Evolutionary conservation across 2,113 vertebrate species (phyloP).

Genomic region (pig (Sus scrofa)): T2T-Sscrofa CM000817.6:45623001-45623500

Average conservation of each 20-base stretch:
- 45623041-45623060: no score
- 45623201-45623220: no score
- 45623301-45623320: neutral
- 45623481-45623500: neutral
- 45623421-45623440: neutral
- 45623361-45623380: neutral
- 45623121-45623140: no score
- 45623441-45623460: neutral
- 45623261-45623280: neutral
- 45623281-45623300: neutral
- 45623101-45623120: no score
- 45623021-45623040: no score
- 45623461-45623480: no score
- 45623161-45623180: neutral
- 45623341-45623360: conserved; percentile 21
- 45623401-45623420: neutral
- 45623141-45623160: no score
- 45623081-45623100: no score
- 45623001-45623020: neutral
- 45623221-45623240: neutral
- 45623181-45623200: neutral
- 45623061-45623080: no score
- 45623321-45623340: neutral
- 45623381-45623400: neutral
- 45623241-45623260: neutral